Conservation (phyloP, 2,888 invertebrate genomes). For the Chymomyza procnemis region DNA sequence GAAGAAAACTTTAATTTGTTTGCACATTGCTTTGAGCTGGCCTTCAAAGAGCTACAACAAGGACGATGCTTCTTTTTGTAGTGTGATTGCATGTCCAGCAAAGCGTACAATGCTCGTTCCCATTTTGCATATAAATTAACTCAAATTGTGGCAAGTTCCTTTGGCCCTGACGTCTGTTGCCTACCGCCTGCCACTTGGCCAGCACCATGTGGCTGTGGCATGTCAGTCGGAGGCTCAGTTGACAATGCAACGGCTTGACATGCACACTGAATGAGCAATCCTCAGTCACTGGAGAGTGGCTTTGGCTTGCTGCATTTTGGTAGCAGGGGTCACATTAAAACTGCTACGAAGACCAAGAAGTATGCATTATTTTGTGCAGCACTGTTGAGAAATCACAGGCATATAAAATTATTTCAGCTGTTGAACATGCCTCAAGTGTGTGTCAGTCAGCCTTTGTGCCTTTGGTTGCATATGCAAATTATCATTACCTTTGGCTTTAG, state of each 20-base stretch:
- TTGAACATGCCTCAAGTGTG: neutral
- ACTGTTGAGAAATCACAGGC: neutral
- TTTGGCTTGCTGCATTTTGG: neutral
- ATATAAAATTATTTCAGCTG: neutral
- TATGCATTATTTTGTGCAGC: neutral
- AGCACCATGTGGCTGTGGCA: neutral
- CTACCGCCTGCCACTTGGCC: neutral
- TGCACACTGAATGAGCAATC: neutral
- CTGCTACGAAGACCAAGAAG: neutral
- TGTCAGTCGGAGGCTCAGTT: neutral
- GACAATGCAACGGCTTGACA: neutral
- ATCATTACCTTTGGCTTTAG: neutral
- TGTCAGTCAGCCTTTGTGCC: neutral
- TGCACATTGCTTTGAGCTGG: slow-evolving; percentile 3
- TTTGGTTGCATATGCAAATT: neutral
- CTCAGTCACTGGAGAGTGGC: neutral
- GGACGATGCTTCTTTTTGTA: neutral
- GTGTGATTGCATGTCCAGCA: neutral
- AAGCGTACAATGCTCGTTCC: neutral
- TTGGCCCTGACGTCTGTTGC: neutral
- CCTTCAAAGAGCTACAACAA: neutral
- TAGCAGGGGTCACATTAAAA: neutral
- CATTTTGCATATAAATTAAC: slow-evolving; percentile 19
- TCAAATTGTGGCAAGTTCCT: slow-evolving; percentile 1
- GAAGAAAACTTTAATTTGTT: neutral